Base-by-base conservation (phyloP, 1,140 invertebrate genomes). In the Anadara kagoshimensis region DNA sequence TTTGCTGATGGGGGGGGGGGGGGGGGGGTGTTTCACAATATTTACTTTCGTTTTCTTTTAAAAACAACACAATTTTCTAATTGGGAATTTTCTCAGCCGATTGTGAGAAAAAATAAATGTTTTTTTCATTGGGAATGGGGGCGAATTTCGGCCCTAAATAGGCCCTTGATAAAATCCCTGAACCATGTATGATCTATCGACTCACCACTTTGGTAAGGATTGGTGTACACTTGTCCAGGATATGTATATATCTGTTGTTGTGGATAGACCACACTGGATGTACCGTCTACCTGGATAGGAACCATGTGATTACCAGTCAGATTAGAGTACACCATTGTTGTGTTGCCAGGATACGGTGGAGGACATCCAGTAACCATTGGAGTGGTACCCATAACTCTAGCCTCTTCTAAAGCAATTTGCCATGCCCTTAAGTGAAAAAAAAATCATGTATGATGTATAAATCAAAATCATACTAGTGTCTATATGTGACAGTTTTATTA, bases 401-500 rank as follows among this genome's bases (percentile, higher is more conserved):
- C 74, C 49, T 76, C 68, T 49, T 76, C 74, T 14, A 76, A 65
- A 41, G 74, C 74, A 43, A 76, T 76, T 49, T 76, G 68, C 74
- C 74, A 76, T 26, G 74, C 74, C 51, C 74, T 76, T 51, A 16
- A 43, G n/a, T n/a, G 53, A 16, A 53, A 59, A 26, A n/a, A 43
- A 29, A 49, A 61, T 44, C n/a, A 24, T 24, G 8, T 5, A 49
- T 2, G n/a, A 47, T 62, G 20, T 7, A 62, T 43, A 12, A 44
- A n/a, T 22, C 14, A 62, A 41, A 43, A 7, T 1, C 7, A 62
- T 43, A 16, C 2, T 18, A 45, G 7, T 43, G 18, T 3, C 36
- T 43, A 36, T n/a, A 41, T 5, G 18, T 2, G 0, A 41, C 11
- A 5, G 18, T 14, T 18, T 43, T 12, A 61, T 18, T 43, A 18